A percentile compares a stretch with the other conserved stretches of the same genome.
Evolutionary conservation across 2,797 vertebrate species (phyloP).

Genomic region (Sebastes vulpes): DNA sequence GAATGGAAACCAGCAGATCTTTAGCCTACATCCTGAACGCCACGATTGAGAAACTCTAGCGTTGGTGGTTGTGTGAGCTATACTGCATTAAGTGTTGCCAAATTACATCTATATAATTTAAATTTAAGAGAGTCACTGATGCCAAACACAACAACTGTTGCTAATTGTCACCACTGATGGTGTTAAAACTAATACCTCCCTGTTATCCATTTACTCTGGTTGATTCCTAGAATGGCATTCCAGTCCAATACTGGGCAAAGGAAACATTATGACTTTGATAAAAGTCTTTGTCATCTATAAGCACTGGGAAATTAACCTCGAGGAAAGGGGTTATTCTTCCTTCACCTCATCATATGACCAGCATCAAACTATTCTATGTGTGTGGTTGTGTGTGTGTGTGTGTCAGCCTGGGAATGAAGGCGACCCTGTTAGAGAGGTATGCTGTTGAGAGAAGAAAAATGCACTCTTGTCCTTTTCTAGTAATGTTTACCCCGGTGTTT

Average conservation of each 20-base stretch:
- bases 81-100: not conserved
- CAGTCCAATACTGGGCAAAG: not conserved
- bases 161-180: not conserved
- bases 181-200: not conserved
- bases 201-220: not conserved
- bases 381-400: not conserved
- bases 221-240: conserved; percentile 5
- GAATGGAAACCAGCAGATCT: not conserved
- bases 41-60: not conserved
- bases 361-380: conserved; percentile 25
- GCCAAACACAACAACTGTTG: not conserved
- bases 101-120: not conserved
- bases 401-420: conserved; percentile 42
- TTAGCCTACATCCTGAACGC: not conserved
- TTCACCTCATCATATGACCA: conserved; percentile 54
- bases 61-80: not conserved
- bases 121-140: not conserved
- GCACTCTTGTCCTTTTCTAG: conserved; percentile 14
- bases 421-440: conserved; percentile 24
- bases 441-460: conserved; percentile 7
- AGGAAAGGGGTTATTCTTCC: conserved; percentile 12
- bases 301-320: conserved; percentile 15
- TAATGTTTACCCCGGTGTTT: not conserved
- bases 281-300: not conserved
- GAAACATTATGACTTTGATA: conserved; percentile 3